Evolutionary conservation across 1,140 invertebrate species (phyloP), one percentile per base, ranked within the genome.

Genomic region (Zaprionus ornatus): DNA sequence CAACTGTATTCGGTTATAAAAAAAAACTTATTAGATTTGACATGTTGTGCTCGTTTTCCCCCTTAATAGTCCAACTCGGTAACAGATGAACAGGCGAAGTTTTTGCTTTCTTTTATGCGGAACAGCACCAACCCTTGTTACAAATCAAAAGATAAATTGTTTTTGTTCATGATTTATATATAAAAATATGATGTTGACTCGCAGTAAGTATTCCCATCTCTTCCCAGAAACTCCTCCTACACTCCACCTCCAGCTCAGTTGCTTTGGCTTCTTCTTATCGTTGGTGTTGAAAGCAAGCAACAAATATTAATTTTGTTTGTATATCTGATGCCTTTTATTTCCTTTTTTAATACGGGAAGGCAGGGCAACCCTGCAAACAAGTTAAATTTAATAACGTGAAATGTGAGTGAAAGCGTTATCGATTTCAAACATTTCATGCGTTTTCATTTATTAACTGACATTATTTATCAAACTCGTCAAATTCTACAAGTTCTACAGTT

Each of bases 81-180:
- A 77, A 73, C 68, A 77, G 69, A 77, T 73, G 64, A 77, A 77
- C 29, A 63, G 59, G 52, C 37, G 72, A 81, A 74, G 56, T 74
- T 82, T 65, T 68, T 40, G 57, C 66, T 54, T 81, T 73, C 62
- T 40, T 67, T 67, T 29, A 35, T 37, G 45, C 45, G 61, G 3
- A 55, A 42, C 74, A 78, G 61, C 7, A 64, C 35, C 77, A 80
- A 77, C 85, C 86, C 79, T 73, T 77, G 81, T 79, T 80, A 90
- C 82, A 85, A 85, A 85, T 82, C 86, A 85, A 79, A 90, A 90
- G 85, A 90, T 90, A 90, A 90, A 90, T 90, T 90, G 85, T 90
- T 90, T 90, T 90, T 74, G 63, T 90, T 82, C 73, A 90, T 90
- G 85, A 90, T 90, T 90, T 90, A 90, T 90, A 90, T 85, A 79